Conservation (phyloP, 2,113 vertebrate species). For the Heterotis niloticus region DNA sequence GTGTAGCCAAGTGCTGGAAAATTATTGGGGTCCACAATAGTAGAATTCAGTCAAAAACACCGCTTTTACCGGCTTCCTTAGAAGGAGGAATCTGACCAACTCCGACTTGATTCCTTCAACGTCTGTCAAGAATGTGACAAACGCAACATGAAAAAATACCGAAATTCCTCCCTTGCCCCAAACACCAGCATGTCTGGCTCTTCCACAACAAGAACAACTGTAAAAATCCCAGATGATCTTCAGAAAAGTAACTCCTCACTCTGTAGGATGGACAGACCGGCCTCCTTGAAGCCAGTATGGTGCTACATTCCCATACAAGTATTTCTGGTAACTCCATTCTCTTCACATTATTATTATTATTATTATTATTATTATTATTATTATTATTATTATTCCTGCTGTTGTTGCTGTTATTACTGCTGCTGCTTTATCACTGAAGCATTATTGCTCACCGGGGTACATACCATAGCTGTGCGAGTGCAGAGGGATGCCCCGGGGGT, state of each 20-base stretch:
- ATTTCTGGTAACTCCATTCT: neutral
- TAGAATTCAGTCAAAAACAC: no score
- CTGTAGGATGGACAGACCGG: neutral
- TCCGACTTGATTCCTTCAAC: no score
- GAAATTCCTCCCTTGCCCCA: no score
- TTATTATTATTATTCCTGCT: neutral
- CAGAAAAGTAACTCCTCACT: neutral
- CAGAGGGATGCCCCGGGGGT: neutral
- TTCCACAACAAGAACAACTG: neutral
- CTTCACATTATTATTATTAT: neutral
- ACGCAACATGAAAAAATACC: no score
- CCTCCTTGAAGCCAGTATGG: neutral
- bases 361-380: neutral
- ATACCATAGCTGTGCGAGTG: neutral
- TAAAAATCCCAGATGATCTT: neutral
- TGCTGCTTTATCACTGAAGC: neutral
- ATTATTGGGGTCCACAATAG: no score
- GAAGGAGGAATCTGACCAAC: no score
- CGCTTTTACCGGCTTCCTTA: no score
- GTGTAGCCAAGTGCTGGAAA: neutral
- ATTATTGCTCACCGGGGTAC: neutral
- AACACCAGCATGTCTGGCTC: neutral
- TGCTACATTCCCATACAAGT: slow-evolving; percentile 1
- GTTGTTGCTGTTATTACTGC: neutral
- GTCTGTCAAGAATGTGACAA: no score